Percentiles rank a stretch among this genome's conserved stretches.
phyloP scores from a whole-genome alignment of 2,888 invertebrate species.

The Mactromeris polynyma region DNA sequence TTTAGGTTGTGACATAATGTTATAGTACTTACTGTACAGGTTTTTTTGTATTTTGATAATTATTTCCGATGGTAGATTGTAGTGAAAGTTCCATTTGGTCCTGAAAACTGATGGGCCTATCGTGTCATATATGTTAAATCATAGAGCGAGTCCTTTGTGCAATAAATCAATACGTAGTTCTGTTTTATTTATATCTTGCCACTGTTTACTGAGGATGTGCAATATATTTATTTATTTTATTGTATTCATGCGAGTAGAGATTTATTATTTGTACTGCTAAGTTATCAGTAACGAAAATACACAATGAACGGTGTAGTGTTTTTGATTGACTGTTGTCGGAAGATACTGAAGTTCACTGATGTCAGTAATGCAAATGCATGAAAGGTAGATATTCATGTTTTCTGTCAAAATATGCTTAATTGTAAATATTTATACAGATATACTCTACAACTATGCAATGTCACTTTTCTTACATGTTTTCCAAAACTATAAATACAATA shows the following conservation, averaged over 20 bases:
- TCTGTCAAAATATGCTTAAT: no score
- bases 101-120: not conserved
- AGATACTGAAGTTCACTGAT: no score
- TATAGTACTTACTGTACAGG: not conserved
- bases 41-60: not conserved
- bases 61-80: not conserved
- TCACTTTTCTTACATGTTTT: no score
- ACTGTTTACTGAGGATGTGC: not conserved
- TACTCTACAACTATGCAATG: no score
- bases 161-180: not conserved
- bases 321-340: no score
- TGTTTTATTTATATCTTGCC: not conserved
- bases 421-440: no score
- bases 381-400: no score
- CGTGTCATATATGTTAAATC: not conserved
- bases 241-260: not conserved
- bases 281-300: not conserved
- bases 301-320: not conserved
- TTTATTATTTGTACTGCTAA: not conserved
- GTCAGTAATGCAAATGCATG: no score
- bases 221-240: conserved; percentile 11
- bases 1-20: no score
- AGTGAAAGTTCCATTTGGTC: not conserved
- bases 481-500: no score
- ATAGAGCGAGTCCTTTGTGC: not conserved